Percentiles rank a stretch among this genome's conserved stretches.
Conservation (phyloP, 2,888 invertebrate genomes). For the Sthenelais limicola region DNA sequence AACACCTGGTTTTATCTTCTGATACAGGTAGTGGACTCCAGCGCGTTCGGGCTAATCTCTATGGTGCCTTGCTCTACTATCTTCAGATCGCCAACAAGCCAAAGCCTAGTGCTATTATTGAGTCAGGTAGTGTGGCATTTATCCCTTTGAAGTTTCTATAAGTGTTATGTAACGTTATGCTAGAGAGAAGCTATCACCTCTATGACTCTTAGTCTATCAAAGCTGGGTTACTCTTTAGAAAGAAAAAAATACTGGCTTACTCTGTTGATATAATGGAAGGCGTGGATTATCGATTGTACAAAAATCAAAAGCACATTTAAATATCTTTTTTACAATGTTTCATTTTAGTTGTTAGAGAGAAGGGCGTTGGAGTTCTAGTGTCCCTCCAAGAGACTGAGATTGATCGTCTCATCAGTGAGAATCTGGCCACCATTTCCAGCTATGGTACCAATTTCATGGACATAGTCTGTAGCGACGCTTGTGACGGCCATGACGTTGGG, state of each 20-base stretch:
- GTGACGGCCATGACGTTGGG: slow-evolving; percentile 90
- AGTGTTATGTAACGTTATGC: too few species aligned
- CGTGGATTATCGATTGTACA: too few species aligned
- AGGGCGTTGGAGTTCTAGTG: slow-evolving; percentile 47
- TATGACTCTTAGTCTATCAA: too few species aligned
- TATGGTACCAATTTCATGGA: slow-evolving; percentile 88
- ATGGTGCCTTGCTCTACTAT: slow-evolving; percentile 87
- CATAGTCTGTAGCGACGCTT: slow-evolving; percentile 87
- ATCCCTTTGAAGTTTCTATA: too few species aligned
- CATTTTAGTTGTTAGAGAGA: slow-evolving; percentile 37
- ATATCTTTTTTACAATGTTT: too few species aligned
- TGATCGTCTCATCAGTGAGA: slow-evolving; percentile 70
- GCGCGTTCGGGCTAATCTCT: slow-evolving; percentile 88
- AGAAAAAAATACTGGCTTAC: too few species aligned
- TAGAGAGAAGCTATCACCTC: too few species aligned
- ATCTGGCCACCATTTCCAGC: slow-evolving; percentile 79
- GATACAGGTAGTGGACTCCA: slow-evolving; percentile 81
- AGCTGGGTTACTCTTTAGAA: too few species aligned
- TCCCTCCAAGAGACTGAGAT: slow-evolving; percentile 64
- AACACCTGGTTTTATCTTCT: too few species aligned
- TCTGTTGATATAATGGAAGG: too few species aligned
- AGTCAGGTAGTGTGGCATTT: too few species aligned
- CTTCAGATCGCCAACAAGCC: slow-evolving; percentile 77
- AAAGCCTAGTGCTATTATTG: neutral
- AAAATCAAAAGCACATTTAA: too few species aligned